Evolutionary conservation across 2,888 invertebrate genomes (phyloP).

Genomic region (Galerucella nymphaeae): DNA sequence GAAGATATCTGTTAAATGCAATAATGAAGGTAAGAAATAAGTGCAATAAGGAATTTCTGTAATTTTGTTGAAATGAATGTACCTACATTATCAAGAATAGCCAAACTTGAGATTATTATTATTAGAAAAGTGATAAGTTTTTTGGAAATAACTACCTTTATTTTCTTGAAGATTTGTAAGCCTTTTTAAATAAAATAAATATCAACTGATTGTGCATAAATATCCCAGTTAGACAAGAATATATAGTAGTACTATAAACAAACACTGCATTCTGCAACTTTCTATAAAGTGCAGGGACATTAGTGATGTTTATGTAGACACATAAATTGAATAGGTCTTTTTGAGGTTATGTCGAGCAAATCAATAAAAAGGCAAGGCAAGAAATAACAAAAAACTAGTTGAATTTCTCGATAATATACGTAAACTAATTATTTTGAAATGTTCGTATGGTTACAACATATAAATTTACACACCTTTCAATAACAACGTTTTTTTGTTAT

Average conservation of each 20-base stretch:
- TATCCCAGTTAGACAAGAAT: background rate
- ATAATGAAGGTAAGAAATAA: too few species aligned
- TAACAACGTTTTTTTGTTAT: slow-evolving; percentile 23
- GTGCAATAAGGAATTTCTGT: too few species aligned
- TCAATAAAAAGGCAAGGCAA: slow-evolving; percentile 46
- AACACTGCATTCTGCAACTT: slow-evolving; percentile 2
- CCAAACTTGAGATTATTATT: too few species aligned
- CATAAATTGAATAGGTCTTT: background rate
- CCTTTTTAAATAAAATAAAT: too few species aligned
- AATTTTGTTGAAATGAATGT: too few species aligned
- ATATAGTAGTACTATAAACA: background rate
- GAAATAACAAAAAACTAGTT: slow-evolving; percentile 8
- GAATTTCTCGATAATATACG: background rate
- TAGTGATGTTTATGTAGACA: background rate
- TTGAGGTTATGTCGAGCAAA: slow-evolving; percentile 42
- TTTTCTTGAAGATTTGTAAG: too few species aligned
- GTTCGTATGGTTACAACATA: slow-evolving; percentile 19
- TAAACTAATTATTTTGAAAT: slow-evolving; percentile 15
- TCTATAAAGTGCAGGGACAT: background rate
- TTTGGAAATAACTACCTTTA: too few species aligned
- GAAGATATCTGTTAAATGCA: too few species aligned
- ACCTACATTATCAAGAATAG: too few species aligned
- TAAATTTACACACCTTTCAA: slow-evolving; percentile 39
- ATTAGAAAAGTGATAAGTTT: too few species aligned
- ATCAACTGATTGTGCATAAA: background rate